Base-by-base conservation (phyloP, 2,888 invertebrate genomes). In the Oligia latruncula region DNA sequence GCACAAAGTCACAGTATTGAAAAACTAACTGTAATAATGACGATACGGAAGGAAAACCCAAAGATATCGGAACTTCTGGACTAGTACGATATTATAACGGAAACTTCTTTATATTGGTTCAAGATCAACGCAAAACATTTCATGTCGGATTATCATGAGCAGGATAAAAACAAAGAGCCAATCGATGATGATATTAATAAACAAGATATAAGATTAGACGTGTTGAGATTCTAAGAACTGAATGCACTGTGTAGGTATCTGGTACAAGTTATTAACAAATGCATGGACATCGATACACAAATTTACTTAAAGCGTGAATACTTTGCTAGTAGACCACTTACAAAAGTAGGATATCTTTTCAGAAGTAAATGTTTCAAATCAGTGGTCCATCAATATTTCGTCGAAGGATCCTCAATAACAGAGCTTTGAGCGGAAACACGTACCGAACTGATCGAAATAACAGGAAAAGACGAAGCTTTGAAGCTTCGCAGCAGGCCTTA, bases 31-130 rank as follows among this genome's bases (percentile, higher is more conserved):
- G 20, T 55, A 55, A 15, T 60, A 20, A 62, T 70, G 46, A 58
- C 67, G 43, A 43, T 15, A 68, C 62, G 49, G 67, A 71, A 74
- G 74, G 62, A 71, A 80, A 83, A 71, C 5, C 66, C 43, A 60
- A 68, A 43, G 49, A 74, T 35, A 71, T 71, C 58, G 52, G 40
- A 74, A 71, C 70, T 77, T 60, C n/a, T 68, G 15, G n/a, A 49
- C 49, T 35, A 60, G 35, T 20, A 13, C 15, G n/a, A 49, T 55
- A 62, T 60, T 52, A 35, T 46, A 43, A 15, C 17, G 23, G 17
- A 52, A 80, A 66, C 65, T 78, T 58, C 73, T 70, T 62, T 43
- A 40, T n/a, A 64, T 6, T 79, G 17, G 49, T 71, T 64, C 8
- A 64, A 55, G 40, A 58, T 40, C 55, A 60, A 80, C 15, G 23